These are phyloP conservation scores for Hetaerina titia DNA, from an alignment of 2,888 invertebrate species.

Conservation along the genomic window DNA sequence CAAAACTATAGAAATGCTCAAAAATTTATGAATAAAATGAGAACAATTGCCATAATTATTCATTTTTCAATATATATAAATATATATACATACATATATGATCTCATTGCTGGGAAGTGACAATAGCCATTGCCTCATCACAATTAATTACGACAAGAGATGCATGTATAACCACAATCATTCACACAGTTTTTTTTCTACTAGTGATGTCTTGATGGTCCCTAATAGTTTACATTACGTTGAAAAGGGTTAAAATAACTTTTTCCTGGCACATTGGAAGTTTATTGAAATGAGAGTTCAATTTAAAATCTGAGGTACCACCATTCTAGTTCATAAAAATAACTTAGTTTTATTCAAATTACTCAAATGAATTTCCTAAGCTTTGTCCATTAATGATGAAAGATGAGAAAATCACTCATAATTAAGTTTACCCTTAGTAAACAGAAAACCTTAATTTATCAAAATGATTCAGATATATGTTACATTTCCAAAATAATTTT, in stretches of 20 bases:
- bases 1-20: slow-evolving; percentile 1
- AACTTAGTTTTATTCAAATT: slow-evolving; percentile 1
- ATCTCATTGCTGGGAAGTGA: slow-evolving; percentile 11
- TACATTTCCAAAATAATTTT: neutral
- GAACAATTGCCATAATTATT: slow-evolving; percentile 1
- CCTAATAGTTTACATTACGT: neutral
- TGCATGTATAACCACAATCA: slow-evolving; percentile 16
- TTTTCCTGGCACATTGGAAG: neutral
- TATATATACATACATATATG: slow-evolving; percentile 32
- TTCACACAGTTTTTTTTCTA: slow-evolving; percentile 23
- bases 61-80: slow-evolving; percentile 33
- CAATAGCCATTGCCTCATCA: neutral
- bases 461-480: neutral
- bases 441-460: neutral
- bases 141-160: neutral
- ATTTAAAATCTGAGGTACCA: neutral
- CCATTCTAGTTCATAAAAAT: slow-evolving; percentile 28
- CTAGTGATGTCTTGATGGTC: slow-evolving; percentile 43
- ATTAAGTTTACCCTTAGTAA: neutral
- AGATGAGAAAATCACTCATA: neutral
- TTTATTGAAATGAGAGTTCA: neutral
- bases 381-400: neutral
- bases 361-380: neutral
- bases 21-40: neutral
- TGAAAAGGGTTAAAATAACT: neutral